Evolutionary conservation across 2,888 invertebrate genomes (phyloP), one percentile per base, ranked within the genome.

Genomic region (Orgyia antiqua): DNA sequence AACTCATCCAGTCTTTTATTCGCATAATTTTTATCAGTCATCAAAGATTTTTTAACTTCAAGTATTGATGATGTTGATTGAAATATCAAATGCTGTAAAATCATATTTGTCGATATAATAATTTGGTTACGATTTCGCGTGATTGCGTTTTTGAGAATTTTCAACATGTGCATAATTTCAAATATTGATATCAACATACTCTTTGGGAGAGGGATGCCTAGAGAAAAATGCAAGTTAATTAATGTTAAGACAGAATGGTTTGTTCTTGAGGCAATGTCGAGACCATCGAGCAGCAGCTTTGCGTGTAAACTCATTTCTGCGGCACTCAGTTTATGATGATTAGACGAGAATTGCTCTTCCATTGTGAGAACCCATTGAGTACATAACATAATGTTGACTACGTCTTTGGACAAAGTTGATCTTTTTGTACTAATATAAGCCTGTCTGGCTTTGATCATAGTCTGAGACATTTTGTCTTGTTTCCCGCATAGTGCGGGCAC

Each of bases 161-260:
- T 95, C 19, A 96, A 74, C 39, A 94, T 87, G 70, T 97, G 95
- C 32, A 95, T 88, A 12, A 96, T 87, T 57, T 93, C 91, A 76
- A 95, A 96, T 28, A 97, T 79, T 2, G 90, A 88, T 42, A 93
- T 84, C 7, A 96, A 88, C 20, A 91, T 90, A 18, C 89, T 89
- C 67, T 94, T 94, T 0, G 92, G 90, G 83, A 98, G 90, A 2
- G 96, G 93, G 53, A 91, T 89, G 13, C 91, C 89, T 27, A 95
- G 86, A 9, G 90, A 87, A 6, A 91, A 87, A 65, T 94, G 93
- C 13, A 93, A 76, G 61, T 92, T 92, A 30, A 92, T 89, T 6
- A 93, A 59, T 17, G 77, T 78, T 11, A 84, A 55, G 27, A 80
- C 61, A 13, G 71, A 75, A 50, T 89, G 88, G 54, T 89, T 89